A percentile compares a stretch with the other conserved stretches of the same genome.
Conservation (phyloP, 2,113 vertebrate species). For the Misgurnus anguillicaudatus region DNA sequence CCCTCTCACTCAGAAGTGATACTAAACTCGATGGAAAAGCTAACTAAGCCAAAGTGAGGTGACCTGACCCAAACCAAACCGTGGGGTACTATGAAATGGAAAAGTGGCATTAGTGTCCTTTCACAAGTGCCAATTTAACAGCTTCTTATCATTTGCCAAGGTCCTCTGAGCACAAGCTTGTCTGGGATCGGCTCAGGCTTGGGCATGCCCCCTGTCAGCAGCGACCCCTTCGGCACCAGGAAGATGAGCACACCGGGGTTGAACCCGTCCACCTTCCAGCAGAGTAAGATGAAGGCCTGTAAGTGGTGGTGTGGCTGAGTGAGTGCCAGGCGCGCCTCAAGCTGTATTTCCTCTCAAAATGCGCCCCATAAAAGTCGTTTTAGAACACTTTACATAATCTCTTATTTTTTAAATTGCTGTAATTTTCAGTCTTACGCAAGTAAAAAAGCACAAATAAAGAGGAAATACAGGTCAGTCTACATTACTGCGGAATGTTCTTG, state of each 20-base stretch:
- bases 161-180: constrained; percentile 88
- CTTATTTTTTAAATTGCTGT: not conserved
- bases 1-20: too few relatives aligned
- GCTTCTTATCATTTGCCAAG: constrained; percentile 54
- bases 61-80: too few relatives aligned
- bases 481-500: constrained; percentile 60
- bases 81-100: too few relatives aligned
- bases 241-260: constrained; percentile 98
- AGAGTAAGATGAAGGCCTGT: constrained; percentile 99
- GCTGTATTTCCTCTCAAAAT: constrained; percentile 70
- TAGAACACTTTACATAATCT: not conserved
- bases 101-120: too few relatives aligned
- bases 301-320: constrained; percentile 92
- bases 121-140: not conserved
- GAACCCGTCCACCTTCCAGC: constrained; percentile 97
- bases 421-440: not conserved
- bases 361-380: not conserved
- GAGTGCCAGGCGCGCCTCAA: constrained; percentile 74
- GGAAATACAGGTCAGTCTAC: constrained; percentile 75
- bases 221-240: constrained; percentile 91
- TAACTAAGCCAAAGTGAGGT: too few relatives aligned
- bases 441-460: constrained; percentile 44
- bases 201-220: constrained; percentile 89
- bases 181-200: constrained; percentile 89
- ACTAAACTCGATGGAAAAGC: too few relatives aligned